phyloP scores from a whole-genome alignment of 2,113 vertebrate species.

The Nannobrachium achirus region DNA sequence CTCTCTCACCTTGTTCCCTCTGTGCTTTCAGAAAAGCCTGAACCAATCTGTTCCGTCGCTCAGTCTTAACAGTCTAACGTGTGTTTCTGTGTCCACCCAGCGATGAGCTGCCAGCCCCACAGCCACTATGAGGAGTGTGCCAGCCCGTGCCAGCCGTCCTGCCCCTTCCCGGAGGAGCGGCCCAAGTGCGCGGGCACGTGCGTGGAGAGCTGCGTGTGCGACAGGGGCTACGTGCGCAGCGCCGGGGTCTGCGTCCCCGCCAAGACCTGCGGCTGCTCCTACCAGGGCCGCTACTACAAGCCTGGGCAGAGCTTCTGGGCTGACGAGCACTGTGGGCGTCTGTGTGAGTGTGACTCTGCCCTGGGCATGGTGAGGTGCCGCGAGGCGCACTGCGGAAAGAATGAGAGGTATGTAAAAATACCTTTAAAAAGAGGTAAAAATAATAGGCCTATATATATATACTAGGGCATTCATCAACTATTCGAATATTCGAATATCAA shows the following conservation, averaged over 20 bases:
- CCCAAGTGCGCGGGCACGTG: constrained; percentile 49
- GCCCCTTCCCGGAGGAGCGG: constrained; percentile 53
- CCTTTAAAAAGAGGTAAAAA: too few species aligned
- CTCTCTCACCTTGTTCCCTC: too few species aligned
- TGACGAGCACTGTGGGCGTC: constrained; percentile 58
- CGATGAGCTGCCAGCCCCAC: constrained; percentile 67
- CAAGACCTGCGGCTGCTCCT: constrained; percentile 68
- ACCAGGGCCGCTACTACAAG: constrained; percentile 71
- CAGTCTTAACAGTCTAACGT: too few species aligned
- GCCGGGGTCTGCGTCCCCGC: constrained; percentile 57
- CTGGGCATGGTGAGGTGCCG: constrained; percentile 63
- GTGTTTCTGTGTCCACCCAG: constrained; percentile 31
- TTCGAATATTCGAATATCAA: too few species aligned
- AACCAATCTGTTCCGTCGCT: too few species aligned
- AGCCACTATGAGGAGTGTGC: constrained; percentile 73
- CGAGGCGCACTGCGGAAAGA: constrained; percentile 47
- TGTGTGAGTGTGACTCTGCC: constrained; percentile 58
- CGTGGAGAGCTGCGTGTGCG: constrained; percentile 70
- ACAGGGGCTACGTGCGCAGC: constrained; percentile 68
- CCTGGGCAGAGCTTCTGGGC: constrained; percentile 71
- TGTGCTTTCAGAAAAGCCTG: too few species aligned
- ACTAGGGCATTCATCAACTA: too few species aligned
- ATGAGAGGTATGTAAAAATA: too few species aligned
- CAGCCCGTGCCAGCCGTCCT: constrained; percentile 68
- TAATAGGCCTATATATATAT: too few species aligned